phyloP scores from a whole-genome alignment of 2,113 vertebrate species.

The Labrus mixtus region DNA sequence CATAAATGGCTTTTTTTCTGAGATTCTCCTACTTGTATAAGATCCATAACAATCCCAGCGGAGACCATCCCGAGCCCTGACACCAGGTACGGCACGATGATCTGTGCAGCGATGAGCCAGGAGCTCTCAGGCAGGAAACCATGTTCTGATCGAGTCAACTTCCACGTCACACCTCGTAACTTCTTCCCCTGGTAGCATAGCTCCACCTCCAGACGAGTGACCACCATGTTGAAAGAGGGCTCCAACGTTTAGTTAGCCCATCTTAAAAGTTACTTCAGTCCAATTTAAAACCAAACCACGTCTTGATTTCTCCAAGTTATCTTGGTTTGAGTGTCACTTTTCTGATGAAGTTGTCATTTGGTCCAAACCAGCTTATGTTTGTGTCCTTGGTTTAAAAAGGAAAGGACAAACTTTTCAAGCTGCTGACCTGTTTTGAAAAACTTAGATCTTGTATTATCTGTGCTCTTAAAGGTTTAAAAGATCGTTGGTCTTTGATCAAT shows the following conservation, averaged over 20 bases:
- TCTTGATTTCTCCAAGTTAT: too few relatives aligned
- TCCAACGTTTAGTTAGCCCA: slow-evolving; percentile 40
- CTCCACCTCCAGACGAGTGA: slow-evolving; percentile 91
- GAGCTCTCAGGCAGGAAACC: slow-evolving; percentile 90
- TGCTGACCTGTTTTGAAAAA: slow-evolving; percentile 1
- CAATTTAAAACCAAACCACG: not conserved
- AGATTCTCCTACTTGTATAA: slow-evolving; percentile 88
- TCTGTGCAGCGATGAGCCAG: slow-evolving; percentile 85
- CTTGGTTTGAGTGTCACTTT: not conserved
- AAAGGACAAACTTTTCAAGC: slow-evolving; percentile 4
- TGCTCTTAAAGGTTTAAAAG: not conserved
- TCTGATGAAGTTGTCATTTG: not conserved
- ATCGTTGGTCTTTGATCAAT: not conserved
- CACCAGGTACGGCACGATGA: slow-evolving; percentile 88
- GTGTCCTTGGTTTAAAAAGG: slow-evolving; percentile 33
- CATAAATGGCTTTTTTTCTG: not conserved
- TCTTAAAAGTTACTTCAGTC: not conserved
- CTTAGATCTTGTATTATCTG: not conserved
- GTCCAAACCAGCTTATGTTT: slow-evolving; percentile 19
- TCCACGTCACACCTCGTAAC: slow-evolving; percentile 91
- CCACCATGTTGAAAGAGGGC: slow-evolving; percentile 82
- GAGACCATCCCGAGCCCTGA: slow-evolving; percentile 90
- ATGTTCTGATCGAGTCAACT: slow-evolving; percentile 85
- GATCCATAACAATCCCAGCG: slow-evolving; percentile 91
- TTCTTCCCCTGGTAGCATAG: slow-evolving; percentile 90